Evolutionary conservation across 2,113 vertebrate genomes (phyloP), one percentile per base, ranked within the genome.

Genomic region (Rafetus swinhoei): DNA sequence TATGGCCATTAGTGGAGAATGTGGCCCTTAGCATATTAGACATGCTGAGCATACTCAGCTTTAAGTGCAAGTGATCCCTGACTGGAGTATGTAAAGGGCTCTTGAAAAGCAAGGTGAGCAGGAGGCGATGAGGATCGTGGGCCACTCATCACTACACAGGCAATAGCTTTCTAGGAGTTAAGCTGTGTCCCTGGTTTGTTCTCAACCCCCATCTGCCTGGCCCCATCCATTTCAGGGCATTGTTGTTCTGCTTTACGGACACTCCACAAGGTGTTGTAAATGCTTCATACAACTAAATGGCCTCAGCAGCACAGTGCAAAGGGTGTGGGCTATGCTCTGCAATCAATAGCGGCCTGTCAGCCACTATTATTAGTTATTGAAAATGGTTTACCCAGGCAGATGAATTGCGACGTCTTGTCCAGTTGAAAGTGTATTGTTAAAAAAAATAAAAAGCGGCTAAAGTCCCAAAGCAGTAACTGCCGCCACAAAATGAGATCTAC

Each of bases 1-100:
- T 1, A 1, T 0, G 5, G 19, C n/a, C 39, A 50, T 24, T 3
- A 1, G 0, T 0, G 19, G 21, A 11, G 12, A 79, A 50, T 57
- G 1, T 35, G 85, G 62, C 84, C 87, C 5, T 2, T 77, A n/a
- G 8, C n/a, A 55, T 14, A 13, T 11, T 24, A 35, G 21, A 11
- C 3, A 0, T 76, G 32, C 8, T 18, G 16, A 15, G n/a, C 24
- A 24, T 56, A 1, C 35, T 9, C 14, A 15, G 4, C 1, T 0
- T 10, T 5, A 0, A 0, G n/a, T 56, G n/a, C 52, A 45, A 14
- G 62, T 16, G 32, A 69, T 32, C 32, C 32, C 16, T 15, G 32
- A 69, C 32, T n/a, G 62, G 62, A 39, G 22, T 45, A 45, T 76
- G 24, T 76, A 45, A 87, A 50, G 15, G 85, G 18, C 72, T 55